Percentiles rank a stretch among this genome's conserved stretches.
Conservation (phyloP, 2,797 vertebrate genomes). For the Xiphophorus birchmanni region DNA sequence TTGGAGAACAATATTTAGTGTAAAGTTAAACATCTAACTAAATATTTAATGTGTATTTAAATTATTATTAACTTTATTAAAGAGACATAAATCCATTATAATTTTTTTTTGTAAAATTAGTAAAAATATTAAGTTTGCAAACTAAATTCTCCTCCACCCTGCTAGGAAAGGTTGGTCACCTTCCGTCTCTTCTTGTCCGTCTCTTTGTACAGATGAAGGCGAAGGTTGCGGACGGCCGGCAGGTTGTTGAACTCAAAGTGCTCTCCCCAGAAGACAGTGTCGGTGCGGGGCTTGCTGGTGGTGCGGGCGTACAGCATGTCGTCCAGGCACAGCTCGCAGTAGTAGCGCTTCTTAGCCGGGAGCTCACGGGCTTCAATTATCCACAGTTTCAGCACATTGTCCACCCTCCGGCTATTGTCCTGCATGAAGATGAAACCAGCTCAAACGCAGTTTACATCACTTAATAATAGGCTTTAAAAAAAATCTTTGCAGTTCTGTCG, state of each 20-base stretch:
- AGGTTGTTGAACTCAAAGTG: constrained; percentile 98
- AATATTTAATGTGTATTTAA: background rate
- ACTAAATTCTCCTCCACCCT: background rate
- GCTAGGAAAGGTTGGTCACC: constrained; percentile 69
- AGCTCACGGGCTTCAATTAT: constrained; percentile 96
- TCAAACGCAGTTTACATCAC: constrained; percentile 35
- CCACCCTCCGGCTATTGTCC: constrained; percentile 96
- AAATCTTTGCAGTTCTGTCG: constrained; percentile 9
- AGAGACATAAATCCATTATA: too few relatives aligned
- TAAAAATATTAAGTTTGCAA: background rate
- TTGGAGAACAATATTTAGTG: background rate
- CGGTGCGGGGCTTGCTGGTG: constrained; percentile 95
- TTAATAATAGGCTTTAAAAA: background rate
- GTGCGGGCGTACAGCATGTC: constrained; percentile 97
- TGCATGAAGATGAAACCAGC: constrained; percentile 57
- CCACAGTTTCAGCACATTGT: constrained; percentile 96
- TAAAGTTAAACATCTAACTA: background rate
- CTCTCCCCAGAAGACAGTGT: constrained; percentile 98
- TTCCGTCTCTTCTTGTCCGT: constrained; percentile 96
- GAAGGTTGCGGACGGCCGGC: constrained; percentile 92
- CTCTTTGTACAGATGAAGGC: constrained; percentile 96
- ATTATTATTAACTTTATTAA: too few relatives aligned
- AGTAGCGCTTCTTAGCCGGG: constrained; percentile 96
- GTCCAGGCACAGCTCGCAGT: constrained; percentile 96
- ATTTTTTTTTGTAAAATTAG: too few relatives aligned